Percentiles rank a stretch among this genome's conserved stretches.
phyloP scores from a whole-genome alignment of 30 jellyfish, hydroid and myxozoan genomes.

The Aurelia sp. region DNA sequence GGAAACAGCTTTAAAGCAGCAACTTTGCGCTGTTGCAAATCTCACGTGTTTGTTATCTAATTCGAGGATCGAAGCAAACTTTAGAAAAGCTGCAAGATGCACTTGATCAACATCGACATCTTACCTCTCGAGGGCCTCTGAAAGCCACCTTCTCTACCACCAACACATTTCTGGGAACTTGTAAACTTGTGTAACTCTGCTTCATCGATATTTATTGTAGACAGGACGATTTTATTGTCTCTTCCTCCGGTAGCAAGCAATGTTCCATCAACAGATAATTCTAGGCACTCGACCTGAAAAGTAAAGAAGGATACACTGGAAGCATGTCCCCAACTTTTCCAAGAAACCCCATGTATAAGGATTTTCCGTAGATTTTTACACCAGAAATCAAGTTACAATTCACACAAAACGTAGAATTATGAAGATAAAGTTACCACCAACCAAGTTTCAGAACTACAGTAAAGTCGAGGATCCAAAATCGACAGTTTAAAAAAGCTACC shows the following conservation, averaged over 20 bases:
- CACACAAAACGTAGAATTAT: too few relatives aligned
- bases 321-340: background rate
- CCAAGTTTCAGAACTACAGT: too few relatives aligned
- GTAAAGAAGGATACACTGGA: background rate
- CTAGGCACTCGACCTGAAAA: conserved; percentile 81
- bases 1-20: too few relatives aligned
- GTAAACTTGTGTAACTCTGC: conserved; percentile 34
- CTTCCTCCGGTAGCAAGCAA: conserved; percentile 90
- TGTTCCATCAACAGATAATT: conserved; percentile 81
- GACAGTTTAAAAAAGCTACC: too few relatives aligned
- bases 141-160: conserved; percentile 5
- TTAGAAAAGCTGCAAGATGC: too few relatives aligned
- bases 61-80: background rate
- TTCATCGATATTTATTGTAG: conserved; percentile 75
- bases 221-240: conserved; percentile 75
- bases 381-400: too few relatives aligned
- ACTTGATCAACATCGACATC: background rate
- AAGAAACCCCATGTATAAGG: background rate
- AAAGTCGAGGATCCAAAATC: too few relatives aligned
- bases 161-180: conserved; percentile 1
- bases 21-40: too few relatives aligned
- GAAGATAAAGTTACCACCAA: too few relatives aligned
- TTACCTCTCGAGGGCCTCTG: conserved; percentile 26
- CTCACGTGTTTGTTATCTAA: too few relatives aligned
- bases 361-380: too few relatives aligned